Conservation (phyloP, 2,113 vertebrate species). For the Cnemophilus loriae region DNA sequence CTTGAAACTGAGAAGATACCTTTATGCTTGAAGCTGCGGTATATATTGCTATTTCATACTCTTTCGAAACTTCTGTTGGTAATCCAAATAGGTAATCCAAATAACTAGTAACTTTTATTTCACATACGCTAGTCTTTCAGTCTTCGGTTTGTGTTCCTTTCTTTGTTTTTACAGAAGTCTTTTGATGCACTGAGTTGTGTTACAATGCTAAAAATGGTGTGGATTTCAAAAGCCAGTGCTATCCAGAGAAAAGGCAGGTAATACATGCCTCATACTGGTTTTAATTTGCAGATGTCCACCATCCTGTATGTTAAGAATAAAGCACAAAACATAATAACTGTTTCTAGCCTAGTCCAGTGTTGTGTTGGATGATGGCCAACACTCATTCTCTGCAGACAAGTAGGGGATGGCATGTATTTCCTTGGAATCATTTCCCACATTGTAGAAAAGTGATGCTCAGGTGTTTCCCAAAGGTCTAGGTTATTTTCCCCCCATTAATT, state of each 20-base stretch:
- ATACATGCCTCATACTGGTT: constrained; percentile 6
- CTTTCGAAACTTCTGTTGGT: neutral
- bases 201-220: constrained; percentile 91
- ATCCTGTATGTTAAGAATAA: neutral
- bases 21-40: neutral
- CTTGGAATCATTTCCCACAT: neutral
- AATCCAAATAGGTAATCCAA: neutral
- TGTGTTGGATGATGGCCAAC: rapidly evolving
- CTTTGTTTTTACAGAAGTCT: constrained; percentile 81
- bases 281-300: neutral
- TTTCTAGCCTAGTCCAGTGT: neutral
- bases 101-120: neutral
- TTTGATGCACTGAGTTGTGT: constrained; percentile 87
- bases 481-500: neutral
- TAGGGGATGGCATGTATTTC: neutral
- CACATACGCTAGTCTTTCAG: neutral
- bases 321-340: neutral
- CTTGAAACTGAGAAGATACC: neutral
- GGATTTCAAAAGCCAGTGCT: constrained; percentile 96
- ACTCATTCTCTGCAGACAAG: neutral
- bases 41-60: no score
- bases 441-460: neutral
- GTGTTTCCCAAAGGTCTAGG: neutral
- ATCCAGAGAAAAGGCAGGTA: constrained; percentile 95
- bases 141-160: neutral